A percentile compares a stretch with the other conserved stretches of the same genome.
phyloP scores from a whole-genome alignment of 2,888 invertebrate genomes.

The Pseudococcus longispinus region DNA sequence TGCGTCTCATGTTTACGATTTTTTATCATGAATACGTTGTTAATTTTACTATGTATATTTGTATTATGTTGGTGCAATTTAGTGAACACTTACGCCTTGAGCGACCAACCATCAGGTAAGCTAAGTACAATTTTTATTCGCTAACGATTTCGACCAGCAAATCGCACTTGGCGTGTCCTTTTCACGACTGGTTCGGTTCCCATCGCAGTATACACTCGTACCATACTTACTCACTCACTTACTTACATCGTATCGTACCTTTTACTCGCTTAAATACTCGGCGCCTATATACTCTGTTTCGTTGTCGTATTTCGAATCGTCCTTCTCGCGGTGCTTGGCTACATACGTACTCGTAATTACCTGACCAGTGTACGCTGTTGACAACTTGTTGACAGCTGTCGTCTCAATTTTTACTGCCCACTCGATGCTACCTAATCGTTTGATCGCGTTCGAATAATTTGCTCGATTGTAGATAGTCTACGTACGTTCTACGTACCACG shows the following conservation, averaged over 20 bases:
- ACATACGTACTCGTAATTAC: not conserved
- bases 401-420: not conserved
- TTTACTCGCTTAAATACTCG: not conserved
- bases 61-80: not conserved
- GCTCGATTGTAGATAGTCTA: too few species aligned
- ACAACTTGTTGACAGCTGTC: slow-evolving; percentile 52
- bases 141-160: too few species aligned
- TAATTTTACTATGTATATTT: slow-evolving; percentile 17
- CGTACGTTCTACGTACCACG: too few species aligned
- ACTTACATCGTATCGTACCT: not conserved
- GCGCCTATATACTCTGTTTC: not conserved
- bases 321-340: not conserved
- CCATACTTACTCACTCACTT: too few species aligned
- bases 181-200: not conserved
- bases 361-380: not conserved
- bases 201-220: too few species aligned
- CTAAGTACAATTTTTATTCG: not conserved
- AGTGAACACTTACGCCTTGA: not conserved
- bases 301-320: not conserved
- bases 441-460: too few species aligned
- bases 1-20: slow-evolving; percentile 51
- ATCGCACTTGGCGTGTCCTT: not conserved
- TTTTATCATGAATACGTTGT: slow-evolving; percentile 46
- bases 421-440: too few species aligned
- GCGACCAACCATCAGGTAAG: not conserved